Evolutionary conservation across 1,140 invertebrate species (phyloP).

Genomic region (Physella acuta): DNA sequence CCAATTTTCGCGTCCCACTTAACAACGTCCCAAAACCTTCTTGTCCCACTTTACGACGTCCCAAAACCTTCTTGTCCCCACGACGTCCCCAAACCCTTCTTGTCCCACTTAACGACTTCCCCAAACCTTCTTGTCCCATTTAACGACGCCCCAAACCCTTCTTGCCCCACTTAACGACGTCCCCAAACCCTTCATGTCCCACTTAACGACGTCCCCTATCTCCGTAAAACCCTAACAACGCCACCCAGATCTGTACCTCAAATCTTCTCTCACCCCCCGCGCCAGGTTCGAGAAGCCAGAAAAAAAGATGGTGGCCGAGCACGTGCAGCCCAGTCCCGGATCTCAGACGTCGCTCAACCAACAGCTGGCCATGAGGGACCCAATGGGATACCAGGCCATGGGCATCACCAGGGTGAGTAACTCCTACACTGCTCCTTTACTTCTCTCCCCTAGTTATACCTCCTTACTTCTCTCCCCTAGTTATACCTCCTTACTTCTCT

Average conservation of each 20-base stretch:
- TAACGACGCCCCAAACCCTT: too few species aligned
- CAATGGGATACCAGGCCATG: conserved; percentile 40
- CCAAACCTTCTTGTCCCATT: too few species aligned
- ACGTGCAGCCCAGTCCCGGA: conserved; percentile 41
- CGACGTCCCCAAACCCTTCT: too few species aligned
- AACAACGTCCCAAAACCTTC: too few species aligned
- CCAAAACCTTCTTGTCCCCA: too few species aligned
- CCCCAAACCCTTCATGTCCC: too few species aligned
- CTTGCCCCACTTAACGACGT: too few species aligned
- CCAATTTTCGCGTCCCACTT: too few species aligned
- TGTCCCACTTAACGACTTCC: too few species aligned
- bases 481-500: neutral
- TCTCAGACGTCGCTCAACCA: conserved; percentile 49
- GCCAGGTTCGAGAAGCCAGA: conserved; percentile 49
- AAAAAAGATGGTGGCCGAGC: conserved; percentile 43
- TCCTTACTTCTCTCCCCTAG: neutral
- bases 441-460: neutral
- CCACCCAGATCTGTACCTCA: neutral
- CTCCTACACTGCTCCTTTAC: neutral
- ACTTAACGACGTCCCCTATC: too few species aligned
- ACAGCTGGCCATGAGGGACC: conserved; percentile 37
- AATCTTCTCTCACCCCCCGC: neutral
- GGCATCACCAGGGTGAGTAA: conserved; percentile 41
- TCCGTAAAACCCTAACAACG: too few species aligned
- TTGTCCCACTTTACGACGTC: too few species aligned